Evolutionary conservation across 2,797 vertebrate genomes (phyloP), one percentile per base, ranked within the genome.

Genomic region (Apodemus agrarius): DNA sequence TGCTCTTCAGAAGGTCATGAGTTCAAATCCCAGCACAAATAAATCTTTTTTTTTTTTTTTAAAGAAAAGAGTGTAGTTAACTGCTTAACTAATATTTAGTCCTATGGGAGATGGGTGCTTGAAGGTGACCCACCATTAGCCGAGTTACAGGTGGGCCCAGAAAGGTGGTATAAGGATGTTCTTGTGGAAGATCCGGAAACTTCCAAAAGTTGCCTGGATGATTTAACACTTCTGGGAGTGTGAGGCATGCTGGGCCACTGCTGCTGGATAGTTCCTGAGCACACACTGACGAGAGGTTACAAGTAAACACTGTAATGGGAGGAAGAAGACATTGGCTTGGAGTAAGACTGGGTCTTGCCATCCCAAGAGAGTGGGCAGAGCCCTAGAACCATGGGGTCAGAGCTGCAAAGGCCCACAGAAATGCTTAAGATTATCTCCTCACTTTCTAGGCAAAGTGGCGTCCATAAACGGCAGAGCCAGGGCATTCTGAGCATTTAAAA

Each of bases 391-490:
- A 13, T 31, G 22, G 88, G 43, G 16, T 74, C 52, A 43, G 31
- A 76, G 57, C 59, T 91, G 9, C 37, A 31, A 65, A 43, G 65
- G 26, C 31, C 16, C 1, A 2, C 76, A 13, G 31, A 90, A 37
- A 84, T 19, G 13, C 0, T 80, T 13, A 67, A 29, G 52, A 16
- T 74, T 43, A 82, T 65, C 40, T 79, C 37, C 6, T 96, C n/a
- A 34, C 52, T 93, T 54, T 95, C 72, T 84, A 82, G 92, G 95
- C 87, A 78, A 96, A 75, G 79, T 0, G 54, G 80, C 78, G 22
- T 11, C 37, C 57, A 80, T 49, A 74, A 34, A 63, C 37, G 61
- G 57, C 24, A 43, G 90, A 52, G 49, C 61, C 24, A 52, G 94
- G 40, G 54, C 34, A 69, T n/a, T 63, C 5, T 86, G 78, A 94